phyloP scores from a whole-genome alignment of 2,888 invertebrate species.

The Camponotus fellah region DNA sequence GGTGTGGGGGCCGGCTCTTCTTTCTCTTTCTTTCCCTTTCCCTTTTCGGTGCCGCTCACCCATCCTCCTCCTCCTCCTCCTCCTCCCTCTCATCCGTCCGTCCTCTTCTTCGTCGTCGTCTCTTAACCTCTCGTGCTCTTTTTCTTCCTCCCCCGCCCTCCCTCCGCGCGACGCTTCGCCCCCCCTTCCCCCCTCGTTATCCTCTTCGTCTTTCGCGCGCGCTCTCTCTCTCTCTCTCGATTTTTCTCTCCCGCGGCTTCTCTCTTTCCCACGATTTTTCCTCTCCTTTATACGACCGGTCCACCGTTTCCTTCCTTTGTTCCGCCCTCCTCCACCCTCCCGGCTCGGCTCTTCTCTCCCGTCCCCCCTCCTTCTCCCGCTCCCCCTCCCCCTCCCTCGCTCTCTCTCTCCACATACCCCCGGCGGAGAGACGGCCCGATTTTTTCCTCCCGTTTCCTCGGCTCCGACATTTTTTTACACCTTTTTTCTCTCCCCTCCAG shows the following conservation, averaged over 20 bases:
- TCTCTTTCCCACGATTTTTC: slow-evolving; percentile 55
- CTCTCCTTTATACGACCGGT: slow-evolving; percentile 44
- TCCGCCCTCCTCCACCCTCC: slow-evolving; percentile 44
- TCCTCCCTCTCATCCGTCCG: slow-evolving; percentile 47
- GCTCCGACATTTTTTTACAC: slow-evolving; percentile 82
- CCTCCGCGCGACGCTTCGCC: slow-evolving; percentile 55
- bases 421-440: slow-evolving; percentile 78
- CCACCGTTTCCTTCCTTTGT: slow-evolving; percentile 62
- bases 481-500: slow-evolving; percentile 66
- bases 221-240: too few relatives aligned
- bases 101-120: slow-evolving; percentile 61
- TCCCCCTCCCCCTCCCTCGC: slow-evolving; percentile 60
- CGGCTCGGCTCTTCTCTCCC: slow-evolving; percentile 18
- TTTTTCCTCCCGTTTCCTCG: slow-evolving; percentile 82
- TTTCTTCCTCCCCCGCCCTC: slow-evolving; percentile 62
- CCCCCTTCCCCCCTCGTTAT: slow-evolving; percentile 56
- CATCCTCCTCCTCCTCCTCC: slow-evolving; percentile 55
- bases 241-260: slow-evolving; percentile 67
- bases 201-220: slow-evolving; percentile 52
- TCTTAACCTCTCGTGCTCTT: slow-evolving; percentile 45
- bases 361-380: slow-evolving; percentile 28
- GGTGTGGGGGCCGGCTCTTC: slow-evolving; percentile 77
- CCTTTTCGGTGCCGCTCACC: slow-evolving; percentile 61
- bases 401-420: slow-evolving; percentile 73
- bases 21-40: slow-evolving; percentile 59